Conservation (phyloP, 2,797 vertebrate species). For the Micromesistius poutassou region DNA sequence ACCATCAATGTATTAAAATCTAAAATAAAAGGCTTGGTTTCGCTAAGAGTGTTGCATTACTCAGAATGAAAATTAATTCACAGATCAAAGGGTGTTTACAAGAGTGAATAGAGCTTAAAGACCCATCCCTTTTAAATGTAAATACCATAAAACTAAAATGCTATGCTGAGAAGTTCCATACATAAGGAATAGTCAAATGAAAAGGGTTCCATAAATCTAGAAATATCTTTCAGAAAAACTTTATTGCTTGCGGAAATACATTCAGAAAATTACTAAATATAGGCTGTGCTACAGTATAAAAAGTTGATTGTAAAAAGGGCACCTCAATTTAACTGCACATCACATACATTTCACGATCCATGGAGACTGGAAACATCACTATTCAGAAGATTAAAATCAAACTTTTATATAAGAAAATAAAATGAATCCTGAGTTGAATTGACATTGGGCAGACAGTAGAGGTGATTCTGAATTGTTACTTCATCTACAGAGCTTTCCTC, state of each 20-base stretch:
- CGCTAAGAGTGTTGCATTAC: background rate
- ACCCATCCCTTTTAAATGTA: background rate
- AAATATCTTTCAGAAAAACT: background rate
- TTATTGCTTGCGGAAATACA: background rate
- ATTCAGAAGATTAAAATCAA: background rate
- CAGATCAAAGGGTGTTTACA: background rate
- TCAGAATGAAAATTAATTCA: background rate
- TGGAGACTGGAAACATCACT: background rate
- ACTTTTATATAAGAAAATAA: background rate
- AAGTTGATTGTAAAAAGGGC: background rate
- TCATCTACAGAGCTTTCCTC: constrained; percentile 81
- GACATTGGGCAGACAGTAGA: constrained; percentile 43
- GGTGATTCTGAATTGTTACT: constrained; percentile 21
- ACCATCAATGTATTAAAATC: background rate
- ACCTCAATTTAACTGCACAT: background rate
- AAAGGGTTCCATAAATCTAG: background rate
- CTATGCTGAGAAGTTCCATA: background rate
- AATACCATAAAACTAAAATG: background rate
- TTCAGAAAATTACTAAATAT: background rate
- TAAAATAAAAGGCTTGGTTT: background rate
- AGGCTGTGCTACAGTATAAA: background rate
- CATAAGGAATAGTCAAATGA: background rate
- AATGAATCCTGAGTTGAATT: background rate
- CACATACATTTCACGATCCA: background rate
- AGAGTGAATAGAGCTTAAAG: background rate